Percentiles rank a stretch among this genome's conserved stretches.
phyloP scores from a whole-genome alignment of 2,888 invertebrate genomes.

The Oligia fasciuncula region DNA sequence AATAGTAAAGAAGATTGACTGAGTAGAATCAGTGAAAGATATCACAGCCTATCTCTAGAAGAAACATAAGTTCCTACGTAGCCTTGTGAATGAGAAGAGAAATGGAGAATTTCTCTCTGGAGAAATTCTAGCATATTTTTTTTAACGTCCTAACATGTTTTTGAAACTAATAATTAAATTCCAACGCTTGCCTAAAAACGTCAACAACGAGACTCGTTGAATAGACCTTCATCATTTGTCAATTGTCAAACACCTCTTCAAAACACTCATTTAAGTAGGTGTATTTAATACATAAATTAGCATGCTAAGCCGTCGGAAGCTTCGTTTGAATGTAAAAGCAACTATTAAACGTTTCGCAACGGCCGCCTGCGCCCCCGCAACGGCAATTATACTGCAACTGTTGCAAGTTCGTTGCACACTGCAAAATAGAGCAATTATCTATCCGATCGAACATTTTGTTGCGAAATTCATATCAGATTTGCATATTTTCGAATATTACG shows the following conservation, averaged over 20 bases:
- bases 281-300: constrained; percentile 16
- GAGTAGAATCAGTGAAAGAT: neutral
- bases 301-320: constrained; percentile 48
- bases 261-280: neutral
- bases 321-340: constrained; percentile 49
- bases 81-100: neutral
- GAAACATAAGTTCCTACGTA: neutral
- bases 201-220: neutral
- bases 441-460: constrained; percentile 51
- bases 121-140: neutral
- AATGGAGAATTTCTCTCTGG: neutral
- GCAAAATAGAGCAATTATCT: constrained; percentile 63
- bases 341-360: constrained; percentile 58
- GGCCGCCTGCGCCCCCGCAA: constrained; percentile 35
- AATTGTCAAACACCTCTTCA: constrained; percentile 5
- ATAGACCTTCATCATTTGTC: neutral
- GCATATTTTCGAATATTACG: constrained; percentile 27
- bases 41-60: neutral
- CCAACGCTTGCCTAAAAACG: neutral
- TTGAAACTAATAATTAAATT: neutral
- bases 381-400: constrained; percentile 54
- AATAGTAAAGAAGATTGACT: neutral
- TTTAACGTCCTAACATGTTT: neutral
- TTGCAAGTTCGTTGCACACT: constrained; percentile 63
- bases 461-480: constrained; percentile 44